A percentile compares a stretch with the other conserved stretches of the same genome.
phyloP scores from a whole-genome alignment of 2,888 invertebrate species.

The Euzophera pinguis region DNA sequence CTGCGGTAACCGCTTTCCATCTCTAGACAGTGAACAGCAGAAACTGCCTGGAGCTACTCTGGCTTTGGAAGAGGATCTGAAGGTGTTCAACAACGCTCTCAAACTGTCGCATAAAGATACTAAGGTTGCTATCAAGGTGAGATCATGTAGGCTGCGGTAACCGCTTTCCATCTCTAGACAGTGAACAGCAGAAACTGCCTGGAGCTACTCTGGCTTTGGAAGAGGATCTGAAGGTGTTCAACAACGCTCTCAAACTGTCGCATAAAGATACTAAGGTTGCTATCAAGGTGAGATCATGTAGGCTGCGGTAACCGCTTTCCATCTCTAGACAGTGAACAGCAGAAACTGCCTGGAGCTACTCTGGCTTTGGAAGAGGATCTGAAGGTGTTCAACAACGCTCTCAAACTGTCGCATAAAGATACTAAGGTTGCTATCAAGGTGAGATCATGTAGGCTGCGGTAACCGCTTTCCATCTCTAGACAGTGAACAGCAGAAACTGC shows the following conservation, averaged over 20 bases:
- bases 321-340: no score
- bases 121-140: conserved; percentile 96
- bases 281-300: conserved; percentile 85
- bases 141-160: not conserved
- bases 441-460: no score
- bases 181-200: conserved; percentile 92
- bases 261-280: conserved; percentile 99
- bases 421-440: conserved; percentile 98
- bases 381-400: conserved; percentile 95
- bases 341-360: no score
- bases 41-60: conserved; percentile 84
- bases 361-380: conserved; percentile 96
- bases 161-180: no score
- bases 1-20: no score
- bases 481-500: conserved; percentile 97
- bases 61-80: conserved; percentile 96
- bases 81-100: conserved; percentile 96
- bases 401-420: conserved; percentile 97
- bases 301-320: no score
- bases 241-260: conserved; percentile 95
- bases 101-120: conserved; percentile 98
- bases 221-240: conserved; percentile 97
- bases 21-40: conserved; percentile 83
- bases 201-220: conserved; percentile 85
- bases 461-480: no score